Base-by-base conservation (phyloP, 2,113 vertebrate species). In the Sebastes fasciatus region DNA sequence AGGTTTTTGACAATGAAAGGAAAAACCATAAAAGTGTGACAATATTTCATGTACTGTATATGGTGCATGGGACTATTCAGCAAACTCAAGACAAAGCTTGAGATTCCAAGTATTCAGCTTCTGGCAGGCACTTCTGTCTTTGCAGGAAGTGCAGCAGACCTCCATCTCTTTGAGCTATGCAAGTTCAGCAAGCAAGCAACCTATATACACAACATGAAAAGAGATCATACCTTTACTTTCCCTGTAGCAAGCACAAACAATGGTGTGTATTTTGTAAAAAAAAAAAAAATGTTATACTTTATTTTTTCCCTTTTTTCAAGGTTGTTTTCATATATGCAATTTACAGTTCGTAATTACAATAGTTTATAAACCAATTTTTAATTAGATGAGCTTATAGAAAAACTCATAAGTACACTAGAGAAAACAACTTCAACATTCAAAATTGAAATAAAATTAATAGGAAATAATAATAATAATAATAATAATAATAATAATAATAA, bases 71-170 rank as follows among this genome's bases (percentile, higher is more conserved):
- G 26, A 69, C 34, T 63, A 71, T 54, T 63, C 13, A 62, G 2
- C 11, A 52, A 17, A 54, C 51, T 54, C 55, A 43, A 43, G 10
- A 26, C 48, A 13, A n/a, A 60, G 16, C 21, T 58, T 14, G 43
- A 43, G 65, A 8, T 52, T 46, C 16, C 23, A 43, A 21, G 21
- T 26, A 23, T 26, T 43, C 19, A 79, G 6, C 0, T n/a, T 63
- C 48, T 42, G 6, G 2, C 51, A 80, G 23, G 51, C 8, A 12
- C 26, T 68, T 45, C 16, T 12, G 34, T 55, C 43, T 64, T 11
- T 43, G n/a, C 67, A 83, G 67, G 68, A 77, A 52, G 61, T 78
- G 60, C n/a, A 77, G 67, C 61, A 52, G 74, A 66, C 74, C 60
- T 45, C 58, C 10, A 57, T 54, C 34, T 62, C 61, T n/a, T 84